Conservation (phyloP, 1,140 invertebrate genomes). For the Wiebesia pumilae region DNA sequence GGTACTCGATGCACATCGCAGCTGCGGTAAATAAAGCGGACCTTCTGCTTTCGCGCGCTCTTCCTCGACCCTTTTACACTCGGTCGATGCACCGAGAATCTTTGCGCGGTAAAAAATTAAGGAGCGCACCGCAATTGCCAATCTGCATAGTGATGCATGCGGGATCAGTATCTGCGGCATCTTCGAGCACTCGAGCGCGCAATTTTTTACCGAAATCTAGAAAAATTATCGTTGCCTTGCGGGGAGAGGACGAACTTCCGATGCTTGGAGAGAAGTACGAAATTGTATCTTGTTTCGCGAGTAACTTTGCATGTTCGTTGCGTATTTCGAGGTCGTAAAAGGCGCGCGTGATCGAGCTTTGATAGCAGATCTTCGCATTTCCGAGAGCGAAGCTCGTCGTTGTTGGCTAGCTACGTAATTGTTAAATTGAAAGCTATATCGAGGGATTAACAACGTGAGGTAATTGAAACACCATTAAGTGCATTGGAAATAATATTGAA, state of each 20-base stretch:
- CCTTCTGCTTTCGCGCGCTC: constrained; percentile 41
- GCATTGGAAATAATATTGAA: neutral
- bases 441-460: too few relatives aligned
- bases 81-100: too few relatives aligned
- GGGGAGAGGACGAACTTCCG: neutral
- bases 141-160: neutral
- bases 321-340: neutral
- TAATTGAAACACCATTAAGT: too few relatives aligned
- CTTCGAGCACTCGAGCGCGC: too few relatives aligned
- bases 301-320: neutral
- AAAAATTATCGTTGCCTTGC: neutral
- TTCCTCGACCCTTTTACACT: constrained; percentile 35
- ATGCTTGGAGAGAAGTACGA: neutral
- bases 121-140: neutral
- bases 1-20: constrained; percentile 38
- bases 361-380: neutral
- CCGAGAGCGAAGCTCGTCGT: neutral
- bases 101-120: neutral
- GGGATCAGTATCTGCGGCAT: too few relatives aligned
- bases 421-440: too few relatives aligned
- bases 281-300: constrained; percentile 6
- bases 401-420: neutral
- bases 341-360: neutral
- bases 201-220: neutral
- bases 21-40: constrained; percentile 60